These are phyloP conservation scores for Ictalurus punctatus DNA, from an alignment of 2,113 vertebrate species.

Conservation along the genomic window DNA sequence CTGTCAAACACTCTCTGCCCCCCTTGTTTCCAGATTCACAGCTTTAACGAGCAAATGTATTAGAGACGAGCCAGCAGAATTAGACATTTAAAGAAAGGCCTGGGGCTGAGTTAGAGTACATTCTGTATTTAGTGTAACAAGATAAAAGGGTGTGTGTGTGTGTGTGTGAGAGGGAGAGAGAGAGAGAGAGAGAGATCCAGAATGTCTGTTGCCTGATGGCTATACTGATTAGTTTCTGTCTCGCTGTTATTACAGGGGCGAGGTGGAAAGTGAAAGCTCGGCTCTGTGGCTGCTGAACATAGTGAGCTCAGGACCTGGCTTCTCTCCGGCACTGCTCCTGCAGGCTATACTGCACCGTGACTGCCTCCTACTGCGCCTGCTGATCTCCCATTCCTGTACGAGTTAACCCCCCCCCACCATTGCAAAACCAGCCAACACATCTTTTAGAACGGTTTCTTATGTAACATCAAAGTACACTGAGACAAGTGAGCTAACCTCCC, in stretches of 20 bases:
- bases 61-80: constrained; percentile 41
- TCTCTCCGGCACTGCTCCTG: constrained; percentile 84
- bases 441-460: background rate
- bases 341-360: constrained; percentile 79
- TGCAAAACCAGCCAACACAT: background rate
- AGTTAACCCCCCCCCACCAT: too few species aligned
- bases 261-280: constrained; percentile 73
- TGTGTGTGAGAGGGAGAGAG: background rate
- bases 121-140: constrained; percentile 35
- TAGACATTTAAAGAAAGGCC: constrained; percentile 75
- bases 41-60: constrained; percentile 46
- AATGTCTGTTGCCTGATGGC: constrained; percentile 38
- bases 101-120: constrained; percentile 22
- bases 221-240: constrained; percentile 42
- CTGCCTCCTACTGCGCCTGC: constrained; percentile 82
- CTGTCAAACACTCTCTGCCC: constrained; percentile 46
- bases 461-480: background rate
- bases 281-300: constrained; percentile 83
- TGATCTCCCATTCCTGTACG: constrained; percentile 83
- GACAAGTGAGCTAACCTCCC: background rate
- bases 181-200: background rate
- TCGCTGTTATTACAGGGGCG: constrained; percentile 69
- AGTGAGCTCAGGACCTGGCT: constrained; percentile 85
- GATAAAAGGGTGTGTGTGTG: constrained; percentile 26
- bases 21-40: background rate